A percentile compares a stretch with the other conserved stretches of the same genome.
phyloP scores from a whole-genome alignment of 2,888 invertebrate genomes.

The Hyles lineata region DNA sequence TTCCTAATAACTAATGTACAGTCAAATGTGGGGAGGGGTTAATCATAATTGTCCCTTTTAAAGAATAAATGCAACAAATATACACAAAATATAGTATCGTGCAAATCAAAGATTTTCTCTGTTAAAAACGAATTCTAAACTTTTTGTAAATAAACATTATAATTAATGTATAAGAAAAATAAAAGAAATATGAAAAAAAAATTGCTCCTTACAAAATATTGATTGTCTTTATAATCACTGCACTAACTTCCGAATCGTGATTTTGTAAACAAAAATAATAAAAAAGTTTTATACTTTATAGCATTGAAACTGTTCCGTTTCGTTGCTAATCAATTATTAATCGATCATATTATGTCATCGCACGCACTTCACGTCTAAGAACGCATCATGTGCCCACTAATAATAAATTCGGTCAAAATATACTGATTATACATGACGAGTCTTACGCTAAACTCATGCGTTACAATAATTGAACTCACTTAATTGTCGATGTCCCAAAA shows the following conservation, averaged over 20 bases:
- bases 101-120: slow-evolving; percentile 40
- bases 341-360: slow-evolving; percentile 4
- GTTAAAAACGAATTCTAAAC: slow-evolving; percentile 9
- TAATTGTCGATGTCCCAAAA: slow-evolving; percentile 21
- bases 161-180: slow-evolving; percentile 25
- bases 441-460: slow-evolving; percentile 26
- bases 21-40: slow-evolving; percentile 48
- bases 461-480: slow-evolving; percentile 22
- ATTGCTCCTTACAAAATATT: slow-evolving; percentile 14
- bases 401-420: slow-evolving; percentile 21
- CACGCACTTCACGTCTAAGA: slow-evolving; percentile 13
- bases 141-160: slow-evolving; percentile 26
- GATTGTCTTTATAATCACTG: slow-evolving; percentile 16
- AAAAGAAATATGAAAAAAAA: slow-evolving; percentile 17
- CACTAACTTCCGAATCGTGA: slow-evolving; percentile 7
- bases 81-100: slow-evolving; percentile 57
- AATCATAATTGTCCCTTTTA: slow-evolving; percentile 42
- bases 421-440: slow-evolving; percentile 16
- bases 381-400: slow-evolving; percentile 10
- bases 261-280: slow-evolving; percentile 16
- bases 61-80: slow-evolving; percentile 81
- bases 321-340: slow-evolving; percentile 17
- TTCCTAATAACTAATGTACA: slow-evolving; percentile 35
- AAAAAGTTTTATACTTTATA: background rate
- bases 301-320: background rate